These are phyloP conservation scores for Sciurus vulgaris DNA, from an alignment of 2,797 vertebrate genomes.

Conservation along the genomic window DNA sequence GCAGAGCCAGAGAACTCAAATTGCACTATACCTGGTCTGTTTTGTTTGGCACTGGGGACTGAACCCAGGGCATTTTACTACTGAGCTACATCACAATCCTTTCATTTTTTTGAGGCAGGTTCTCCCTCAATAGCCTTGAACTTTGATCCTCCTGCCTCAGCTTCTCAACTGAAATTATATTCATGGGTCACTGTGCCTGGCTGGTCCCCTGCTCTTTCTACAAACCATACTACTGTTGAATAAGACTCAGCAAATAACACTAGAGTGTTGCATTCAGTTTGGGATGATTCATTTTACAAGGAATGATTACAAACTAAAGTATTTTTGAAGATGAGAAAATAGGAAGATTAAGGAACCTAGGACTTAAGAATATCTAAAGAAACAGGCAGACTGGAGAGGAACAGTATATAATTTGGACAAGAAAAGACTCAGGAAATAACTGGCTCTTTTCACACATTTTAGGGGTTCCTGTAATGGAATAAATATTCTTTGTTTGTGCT, in stretches of 20 bases:
- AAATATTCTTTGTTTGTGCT: neutral
- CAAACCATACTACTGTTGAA: neutral
- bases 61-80: too few relatives aligned
- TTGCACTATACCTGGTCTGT: neutral
- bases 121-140: too few relatives aligned
- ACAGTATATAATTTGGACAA: neutral
- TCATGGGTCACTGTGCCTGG: too few relatives aligned
- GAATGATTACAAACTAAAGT: neutral
- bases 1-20: neutral
- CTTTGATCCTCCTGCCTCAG: too few relatives aligned
- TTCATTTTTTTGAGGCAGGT: too few relatives aligned
- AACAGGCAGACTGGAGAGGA: neutral
- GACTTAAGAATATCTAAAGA: slow-evolving; percentile 12
- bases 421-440: slow-evolving; percentile 16
- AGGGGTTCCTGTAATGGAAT: neutral
- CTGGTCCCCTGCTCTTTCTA: neutral
- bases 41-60: too few relatives aligned
- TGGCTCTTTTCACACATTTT: slow-evolving; percentile 30
- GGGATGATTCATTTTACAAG: slow-evolving; percentile 10
- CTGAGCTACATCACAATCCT: too few relatives aligned
- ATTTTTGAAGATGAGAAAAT: neutral
- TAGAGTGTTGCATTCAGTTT: neutral
- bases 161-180: too few relatives aligned
- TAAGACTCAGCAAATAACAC: neutral
- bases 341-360: neutral